Evolutionary conservation across 2,888 invertebrate genomes (phyloP), one percentile per base, ranked within the genome.

Genomic region (Junonia oenone): DNA sequence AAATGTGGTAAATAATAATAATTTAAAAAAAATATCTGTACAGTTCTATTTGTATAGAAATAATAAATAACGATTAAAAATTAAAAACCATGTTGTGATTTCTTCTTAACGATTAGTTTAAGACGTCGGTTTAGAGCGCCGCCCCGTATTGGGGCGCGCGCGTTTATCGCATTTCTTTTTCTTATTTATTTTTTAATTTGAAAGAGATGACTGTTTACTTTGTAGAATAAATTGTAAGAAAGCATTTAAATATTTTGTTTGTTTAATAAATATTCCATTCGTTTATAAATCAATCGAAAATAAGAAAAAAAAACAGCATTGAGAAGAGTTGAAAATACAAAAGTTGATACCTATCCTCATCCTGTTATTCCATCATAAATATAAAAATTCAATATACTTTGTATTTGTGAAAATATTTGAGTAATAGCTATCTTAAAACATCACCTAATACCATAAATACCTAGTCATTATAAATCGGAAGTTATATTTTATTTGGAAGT

Each of bases 11-110:
- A 88, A 87, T 85, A 89, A 90, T 88, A 88, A 90, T 87, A 40
- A 40, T 43, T 90, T 88, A 90, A 90, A 80, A n/a, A 83, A 86
- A 84, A 78, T 86, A 89, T 90, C 90, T 91, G 91, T 91, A 91
- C 91, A 91, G 90, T 91, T 88, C 88, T 91, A 91, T 91, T 91
- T 91, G 91, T 91, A 91, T 91, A 91, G 91, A 90, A 91, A 88
- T 90, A 90, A 90, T 88, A 85, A 91, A 91, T 89, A 90, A 91
- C 78, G 84, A 90, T 90, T 89, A 90, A 83, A 87, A 83, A 79
- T 76, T 81, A 75, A 78, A 86, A 83, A 85, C 73, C 75, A 85
- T 79, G 83, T 88, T 88, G 87, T 90, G 88, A 88, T 88, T 88
- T 89, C 81, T 78, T 86, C 80, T 81, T 78, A 62, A 71, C 73